Evolutionary conservation across 2,113 vertebrate genomes (phyloP), one percentile per base, ranked within the genome.

Genomic region (Sarotherodon lohbergeri): DNA sequence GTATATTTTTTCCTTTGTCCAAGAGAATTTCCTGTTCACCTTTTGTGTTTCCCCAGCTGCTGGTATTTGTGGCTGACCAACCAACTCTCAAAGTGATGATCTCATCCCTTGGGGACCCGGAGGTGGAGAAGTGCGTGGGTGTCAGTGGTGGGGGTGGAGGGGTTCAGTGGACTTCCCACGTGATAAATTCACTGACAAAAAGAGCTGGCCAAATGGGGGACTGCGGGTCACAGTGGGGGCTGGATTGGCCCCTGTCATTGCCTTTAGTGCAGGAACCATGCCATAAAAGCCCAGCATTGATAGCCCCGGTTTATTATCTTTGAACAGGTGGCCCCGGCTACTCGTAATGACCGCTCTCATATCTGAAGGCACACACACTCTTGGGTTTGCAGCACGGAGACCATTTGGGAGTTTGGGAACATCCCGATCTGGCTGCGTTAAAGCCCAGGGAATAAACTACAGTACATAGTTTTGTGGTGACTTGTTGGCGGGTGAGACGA

Each of bases 241-340:
- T 90, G 94, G 83, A 90, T 86, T 88, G 80, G 82, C 89, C 92
- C 91, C 91, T 80, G 93, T 89, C 90, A 83, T 93, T 88, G 90
- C 87, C 91, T 95, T 91, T 90, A 95, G 92, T 93, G 93, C 94
- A 95, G 94, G 94, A 95, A 94, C 91, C 89, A 71, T 12, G 83
- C 90, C 93, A 93, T 96, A 96, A 96, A 96, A 94, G 81, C 90
- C 61, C 76, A 52, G 87, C 93, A 94, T 88, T 95, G 94, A 96
- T 94, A 94, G 95, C 87, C 79, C 80, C 19, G 78, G 89, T 96
- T 97, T 96, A 96, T 96, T 95, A 95, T 96, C 95, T 93, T 95
- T 94, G 93, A 96, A 96, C 96, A 96, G 96, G 95, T 96, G 96
- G 95, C 90, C 89, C 88, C 29, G 27, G 91, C 87, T 88, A 78